Evolutionary conservation across 2,797 vertebrate species (phyloP), one percentile per base, ranked within the genome.

Genomic region (Mormyrops attenuatus): DNA sequence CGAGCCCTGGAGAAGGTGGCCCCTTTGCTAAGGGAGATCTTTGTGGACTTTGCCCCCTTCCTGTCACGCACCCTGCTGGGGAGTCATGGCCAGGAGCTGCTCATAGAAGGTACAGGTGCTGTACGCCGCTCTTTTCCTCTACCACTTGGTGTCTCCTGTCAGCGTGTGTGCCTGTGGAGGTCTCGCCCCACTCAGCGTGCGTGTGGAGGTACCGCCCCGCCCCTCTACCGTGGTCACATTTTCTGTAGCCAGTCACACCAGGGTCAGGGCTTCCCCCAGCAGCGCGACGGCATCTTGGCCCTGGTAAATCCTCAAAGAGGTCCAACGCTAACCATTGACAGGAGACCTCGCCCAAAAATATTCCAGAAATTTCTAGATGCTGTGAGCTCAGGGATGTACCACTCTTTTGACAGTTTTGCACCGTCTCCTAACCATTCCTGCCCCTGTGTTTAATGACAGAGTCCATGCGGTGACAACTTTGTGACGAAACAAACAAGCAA

Each of bases 21-120:
- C 38, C 99, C 99, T 9, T 96, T 99, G 91, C 95, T 99, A 93
- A 96, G 99, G 93, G 99, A 99, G 96, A 99, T 99, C 92, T 99
- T 99, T 93, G 99, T 99, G 94, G 99, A 99, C 94, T 99, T 99
- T 93, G 98, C 98, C 0, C 98, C 98, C 77, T 99, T 99, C 95
- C 95, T 99, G 41, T 99, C 99, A 80, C 96, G 98, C 92, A 99
- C 99, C 1, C 95, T 99, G 93, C 95, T 99, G 94, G 99, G 98
- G 94, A 99, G 98, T 95, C 99, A 99, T 93, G 99, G 99, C 95
- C 99, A 99, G 97, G 99, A 99, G 92, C 96, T 99, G 93, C 96
- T 99, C 95, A 99, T 99, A 96, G 99, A 99, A 99, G 99, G 98
- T 99, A 97, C 95, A 96, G 96, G 96, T 96, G 96, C 96, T 96